Evolutionary conservation across 1,140 invertebrate species (phyloP).

Genomic region (Bradynema listronoti): DNA sequence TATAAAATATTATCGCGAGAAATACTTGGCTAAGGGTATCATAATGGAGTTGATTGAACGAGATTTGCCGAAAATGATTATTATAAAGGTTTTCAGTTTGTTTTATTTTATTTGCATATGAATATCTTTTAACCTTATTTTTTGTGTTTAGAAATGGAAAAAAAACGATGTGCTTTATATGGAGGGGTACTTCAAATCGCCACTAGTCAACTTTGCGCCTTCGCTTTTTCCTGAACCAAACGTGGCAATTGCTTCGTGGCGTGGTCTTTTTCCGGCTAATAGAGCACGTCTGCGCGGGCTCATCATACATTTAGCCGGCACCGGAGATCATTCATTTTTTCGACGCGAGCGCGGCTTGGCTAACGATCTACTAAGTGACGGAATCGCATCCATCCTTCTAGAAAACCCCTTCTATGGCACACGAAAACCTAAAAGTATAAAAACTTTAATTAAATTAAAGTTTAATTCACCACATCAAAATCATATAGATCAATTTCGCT

Average conservation of each 20-base stretch:
- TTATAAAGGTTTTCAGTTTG: conserved; percentile 78
- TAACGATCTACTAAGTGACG: conserved; percentile 65
- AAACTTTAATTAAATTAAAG: too few species aligned
- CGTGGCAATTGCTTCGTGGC: conserved; percentile 17
- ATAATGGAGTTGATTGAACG: conserved; percentile 43
- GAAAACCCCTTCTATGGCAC: conserved; percentile 93
- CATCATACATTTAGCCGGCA: conserved; percentile 90
- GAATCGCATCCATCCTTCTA: conserved; percentile 83
- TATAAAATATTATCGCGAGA: conserved; percentile 33
- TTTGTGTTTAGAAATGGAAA: conserved; percentile 67
- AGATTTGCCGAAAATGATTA: conserved; percentile 60
- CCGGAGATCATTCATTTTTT: conserved; percentile 95
- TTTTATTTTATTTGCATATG: conserved; percentile 11
- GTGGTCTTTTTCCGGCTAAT: conserved; percentile 22
- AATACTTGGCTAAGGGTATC: conserved; percentile 33
- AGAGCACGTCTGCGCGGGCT: conserved; percentile 8
- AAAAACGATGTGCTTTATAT: conserved; percentile 70
- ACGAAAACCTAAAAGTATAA: conserved; percentile 78
- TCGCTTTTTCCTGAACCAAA: conserved; percentile 71
- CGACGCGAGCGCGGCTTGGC: conserved; percentile 72
- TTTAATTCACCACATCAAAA: too few species aligned
- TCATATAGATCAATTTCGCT: conserved; percentile 67
- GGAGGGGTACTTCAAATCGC: conserved; percentile 81
- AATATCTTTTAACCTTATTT: conserved; percentile 7
- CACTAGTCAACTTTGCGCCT: conserved; percentile 73